These are phyloP conservation scores for Sesia apiformis DNA, from an alignment of 2,888 invertebrate species.

Conservation along the genomic window DNA sequence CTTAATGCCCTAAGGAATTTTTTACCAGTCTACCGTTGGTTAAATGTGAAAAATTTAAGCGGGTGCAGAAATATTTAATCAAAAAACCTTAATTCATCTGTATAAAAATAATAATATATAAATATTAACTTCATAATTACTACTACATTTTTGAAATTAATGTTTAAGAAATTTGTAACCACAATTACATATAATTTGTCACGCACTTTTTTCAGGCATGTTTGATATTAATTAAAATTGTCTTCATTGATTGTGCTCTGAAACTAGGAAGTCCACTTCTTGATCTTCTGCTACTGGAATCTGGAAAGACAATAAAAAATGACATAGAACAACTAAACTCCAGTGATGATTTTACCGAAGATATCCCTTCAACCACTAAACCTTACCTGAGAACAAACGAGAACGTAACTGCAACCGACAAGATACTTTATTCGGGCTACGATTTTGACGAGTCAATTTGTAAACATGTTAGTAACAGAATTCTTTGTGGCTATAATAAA, in stretches of 20 bases:
- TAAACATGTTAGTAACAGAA: constrained; percentile 29
- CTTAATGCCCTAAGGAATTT: too few species aligned
- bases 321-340: neutral
- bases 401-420: neutral
- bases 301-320: constrained; percentile 1
- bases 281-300: constrained; percentile 26
- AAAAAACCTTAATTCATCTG: too few species aligned
- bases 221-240: constrained; percentile 14
- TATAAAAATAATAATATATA: too few species aligned
- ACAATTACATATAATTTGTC: too few species aligned
- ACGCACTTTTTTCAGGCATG: constrained; percentile 18
- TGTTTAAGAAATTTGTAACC: too few species aligned
- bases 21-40: too few species aligned
- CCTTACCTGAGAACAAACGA: neutral
- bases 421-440: constrained; percentile 21
- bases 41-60: too few species aligned
- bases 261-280: constrained; percentile 26
- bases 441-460: constrained; percentile 38
- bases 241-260: constrained; percentile 25
- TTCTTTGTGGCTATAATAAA: constrained; percentile 53
- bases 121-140: too few species aligned
- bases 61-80: too few species aligned
- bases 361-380: constrained; percentile 1
- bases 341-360: neutral
- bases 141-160: too few species aligned